Conservation (phyloP, 2,888 invertebrate species). For the Mesorhabditis sp. region DNA sequence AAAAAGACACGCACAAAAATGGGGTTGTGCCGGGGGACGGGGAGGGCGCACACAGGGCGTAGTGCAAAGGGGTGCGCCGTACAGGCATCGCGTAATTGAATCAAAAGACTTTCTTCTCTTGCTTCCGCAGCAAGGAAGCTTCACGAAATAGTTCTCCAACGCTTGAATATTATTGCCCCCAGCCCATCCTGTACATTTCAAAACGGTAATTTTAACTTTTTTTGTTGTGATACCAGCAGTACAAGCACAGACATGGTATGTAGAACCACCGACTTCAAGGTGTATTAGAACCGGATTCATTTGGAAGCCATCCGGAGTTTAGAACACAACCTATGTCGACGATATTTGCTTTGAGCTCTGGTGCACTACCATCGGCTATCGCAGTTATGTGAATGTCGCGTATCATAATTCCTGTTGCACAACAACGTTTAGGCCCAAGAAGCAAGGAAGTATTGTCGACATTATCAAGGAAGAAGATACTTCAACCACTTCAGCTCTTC, state of each 20-base stretch:
- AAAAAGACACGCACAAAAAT: too few species aligned
- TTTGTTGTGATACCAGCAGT: too few species aligned
- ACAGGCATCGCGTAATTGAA: too few species aligned
- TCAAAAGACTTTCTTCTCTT: too few species aligned
- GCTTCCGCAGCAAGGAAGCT: constrained; percentile 58
- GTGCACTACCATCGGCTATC: constrained; percentile 75
- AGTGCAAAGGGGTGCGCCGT: too few species aligned
- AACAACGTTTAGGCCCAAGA: constrained; percentile 1
- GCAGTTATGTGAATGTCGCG: constrained; percentile 74
- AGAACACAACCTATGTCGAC: constrained; percentile 33
- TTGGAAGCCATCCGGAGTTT: too few species aligned
- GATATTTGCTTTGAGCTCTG: constrained; percentile 62
- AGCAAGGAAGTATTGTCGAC: background rate
- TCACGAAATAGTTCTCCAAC: constrained; percentile 83
- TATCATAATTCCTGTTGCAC: constrained; percentile 15
- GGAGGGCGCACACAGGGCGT: too few species aligned
- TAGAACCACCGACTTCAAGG: too few species aligned
- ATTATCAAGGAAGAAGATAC: background rate
- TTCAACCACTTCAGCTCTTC: constrained; percentile 32
- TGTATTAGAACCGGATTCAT: too few species aligned
- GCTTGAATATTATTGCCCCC: constrained; percentile 79
- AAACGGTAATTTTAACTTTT: constrained; percentile 21
- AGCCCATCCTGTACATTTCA: constrained; percentile 39
- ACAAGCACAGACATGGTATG: too few species aligned
- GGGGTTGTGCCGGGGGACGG: too few species aligned